A percentile compares a stretch with the other conserved stretches of the same genome.
Conservation (phyloP, 1,140 invertebrate genomes). For the Cephus cinctus region DNA sequence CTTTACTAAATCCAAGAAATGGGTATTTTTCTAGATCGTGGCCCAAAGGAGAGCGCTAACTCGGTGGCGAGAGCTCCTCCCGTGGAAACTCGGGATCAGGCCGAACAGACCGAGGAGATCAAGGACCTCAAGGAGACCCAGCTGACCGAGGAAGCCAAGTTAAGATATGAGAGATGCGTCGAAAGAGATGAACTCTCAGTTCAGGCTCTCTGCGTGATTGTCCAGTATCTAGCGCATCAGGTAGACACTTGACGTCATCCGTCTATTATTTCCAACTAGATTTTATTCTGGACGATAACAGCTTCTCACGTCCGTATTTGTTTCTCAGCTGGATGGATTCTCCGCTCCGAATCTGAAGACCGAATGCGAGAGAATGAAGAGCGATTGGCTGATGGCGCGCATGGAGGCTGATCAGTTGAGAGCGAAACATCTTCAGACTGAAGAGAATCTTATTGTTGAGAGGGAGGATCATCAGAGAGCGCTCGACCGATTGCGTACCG, state of each 20-base stretch:
- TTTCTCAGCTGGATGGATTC: constrained; percentile 63
- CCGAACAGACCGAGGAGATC: no score
- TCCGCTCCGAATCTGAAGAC: constrained; percentile 56
- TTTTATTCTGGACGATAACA: background rate
- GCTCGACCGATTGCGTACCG: constrained; percentile 40
- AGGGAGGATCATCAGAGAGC: constrained; percentile 42
- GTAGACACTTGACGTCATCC: constrained; percentile 57
- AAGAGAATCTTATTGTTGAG: constrained; percentile 56
- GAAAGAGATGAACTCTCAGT: constrained; percentile 52
- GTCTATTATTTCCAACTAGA: no score
- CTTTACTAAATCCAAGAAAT: no score
- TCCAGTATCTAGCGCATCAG: constrained; percentile 70
- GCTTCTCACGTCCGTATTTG: constrained; percentile 5
- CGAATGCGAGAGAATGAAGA: constrained; percentile 55
- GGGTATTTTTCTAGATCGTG: constrained; percentile 38
- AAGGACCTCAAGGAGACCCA: no score
- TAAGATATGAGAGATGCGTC: constrained; percentile 21
- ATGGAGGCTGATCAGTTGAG: constrained; percentile 57
- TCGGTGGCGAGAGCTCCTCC: constrained; percentile 8
- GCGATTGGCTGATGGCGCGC: constrained; percentile 53
- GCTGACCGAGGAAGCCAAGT: constrained; percentile 20
- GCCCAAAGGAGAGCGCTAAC: constrained; percentile 33
- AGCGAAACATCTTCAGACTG: constrained; percentile 53
- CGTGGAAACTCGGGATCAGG: constrained; percentile 32
- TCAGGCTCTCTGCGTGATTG: constrained; percentile 68